Evolutionary conservation across 2,888 invertebrate species (phyloP).

Genomic region (Celastrina argiolus): DNA sequence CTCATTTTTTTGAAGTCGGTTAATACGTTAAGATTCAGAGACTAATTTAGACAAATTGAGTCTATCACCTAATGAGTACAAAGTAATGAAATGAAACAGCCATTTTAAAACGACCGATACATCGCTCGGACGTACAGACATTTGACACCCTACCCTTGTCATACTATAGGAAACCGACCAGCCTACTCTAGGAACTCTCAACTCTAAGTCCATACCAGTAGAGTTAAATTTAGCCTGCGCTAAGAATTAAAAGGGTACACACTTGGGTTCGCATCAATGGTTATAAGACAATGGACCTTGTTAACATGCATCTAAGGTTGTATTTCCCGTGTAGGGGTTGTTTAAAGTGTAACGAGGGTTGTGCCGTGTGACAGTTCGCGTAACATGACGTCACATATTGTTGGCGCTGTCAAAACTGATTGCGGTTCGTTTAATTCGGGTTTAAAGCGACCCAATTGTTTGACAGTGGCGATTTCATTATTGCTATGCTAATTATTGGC

Average conservation of each 20-base stretch:
- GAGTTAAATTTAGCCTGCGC: not conserved
- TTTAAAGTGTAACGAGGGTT: slow-evolving; percentile 2
- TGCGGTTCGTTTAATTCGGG: slow-evolving; percentile 21
- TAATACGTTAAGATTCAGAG: too few species aligned
- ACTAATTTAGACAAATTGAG: not conserved
- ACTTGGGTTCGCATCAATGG: not conserved
- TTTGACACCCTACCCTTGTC: slow-evolving; percentile 16
- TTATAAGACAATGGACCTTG: not conserved
- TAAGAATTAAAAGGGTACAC: not conserved
- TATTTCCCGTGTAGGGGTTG: not conserved
- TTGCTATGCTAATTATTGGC: not conserved
- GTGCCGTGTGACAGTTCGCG: not conserved
- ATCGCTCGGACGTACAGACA: not conserved
- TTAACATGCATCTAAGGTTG: not conserved
- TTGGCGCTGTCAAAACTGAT: slow-evolving; percentile 21
- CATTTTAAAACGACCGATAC: slow-evolving; percentile 13
- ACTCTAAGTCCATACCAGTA: not conserved
- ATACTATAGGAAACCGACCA: not conserved
- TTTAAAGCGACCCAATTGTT: slow-evolving; percentile 6
- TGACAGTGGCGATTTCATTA: not conserved
- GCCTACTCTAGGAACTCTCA: not conserved
- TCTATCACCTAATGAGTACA: slow-evolving; percentile 14
- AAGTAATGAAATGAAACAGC: not conserved
- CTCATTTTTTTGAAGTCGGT: too few species aligned
- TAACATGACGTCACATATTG: slow-evolving; percentile 25